Evolutionary conservation across 1,140 invertebrate species (phyloP), one percentile per base, ranked within the genome.

Genomic region (Ceratina calcarata): DNA sequence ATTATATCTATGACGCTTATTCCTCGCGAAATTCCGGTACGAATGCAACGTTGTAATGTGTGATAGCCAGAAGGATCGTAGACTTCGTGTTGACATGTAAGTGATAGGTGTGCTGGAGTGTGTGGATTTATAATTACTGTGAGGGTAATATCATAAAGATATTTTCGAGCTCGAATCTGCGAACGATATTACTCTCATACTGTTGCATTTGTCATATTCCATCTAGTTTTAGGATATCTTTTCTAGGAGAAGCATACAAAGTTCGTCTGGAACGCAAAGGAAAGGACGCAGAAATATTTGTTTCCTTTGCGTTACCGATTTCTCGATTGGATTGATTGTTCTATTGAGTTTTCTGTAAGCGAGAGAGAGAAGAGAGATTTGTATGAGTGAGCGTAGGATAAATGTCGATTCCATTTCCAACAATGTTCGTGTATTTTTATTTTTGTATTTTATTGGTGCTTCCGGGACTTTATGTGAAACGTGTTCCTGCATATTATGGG

Each of bases 381-480:
- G 37, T 45, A 45, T 45, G 51, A 32, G 10, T 27, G 20, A 8
- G 15, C 4, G 18, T 22, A 66, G 15, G 15, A 80, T 51, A 61
- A 74, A 45, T 45, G 37, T 45, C 37, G 37, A 45, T 45, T 45
- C 37, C 37, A 45, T 75, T 55, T 22, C 45, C 15, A 66, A 70
- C 6, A 37, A 58, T 64, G 10, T 68, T 80, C 71, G 45, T 45
- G 55, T 61, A 68, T 80, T 71, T 58, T 83, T 83, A 83, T 84
- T 83, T 83, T 84, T 80, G 37, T 83, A 84, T 57, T 82, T 78
- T 78, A 82, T 67, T 69, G 61, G 60, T 84, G 57, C 61, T 64
- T 84, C 45, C 60, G 32, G 51, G 32, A 66, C 24, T 70, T 66
- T 65, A 22, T 32, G 16, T 49, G n/a, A 61, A 72, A 76, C 22